Evolutionary conservation across 1,140 invertebrate species (phyloP).

Genomic region (Vanessa atalanta): DNA sequence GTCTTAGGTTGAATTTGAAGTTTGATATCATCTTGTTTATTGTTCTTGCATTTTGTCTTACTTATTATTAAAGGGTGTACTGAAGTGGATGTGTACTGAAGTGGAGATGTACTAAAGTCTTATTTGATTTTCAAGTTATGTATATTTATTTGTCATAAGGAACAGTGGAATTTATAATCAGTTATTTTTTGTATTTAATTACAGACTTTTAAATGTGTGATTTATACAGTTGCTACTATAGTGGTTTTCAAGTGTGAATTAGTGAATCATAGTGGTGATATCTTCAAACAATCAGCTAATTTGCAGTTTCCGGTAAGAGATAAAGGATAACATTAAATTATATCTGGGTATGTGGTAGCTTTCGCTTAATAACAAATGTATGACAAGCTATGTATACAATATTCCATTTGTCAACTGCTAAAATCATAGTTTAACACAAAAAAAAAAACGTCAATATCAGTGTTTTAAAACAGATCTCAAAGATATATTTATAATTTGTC

Average conservation of each 20-base stretch:
- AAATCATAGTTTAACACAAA: no score
- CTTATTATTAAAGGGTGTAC: background rate
- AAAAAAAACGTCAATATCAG: no score
- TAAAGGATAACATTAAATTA: conserved; percentile 13
- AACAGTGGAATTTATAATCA: background rate
- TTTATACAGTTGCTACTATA: background rate
- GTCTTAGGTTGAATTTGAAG: background rate
- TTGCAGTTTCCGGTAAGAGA: conserved; percentile 38
- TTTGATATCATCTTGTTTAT: conserved; percentile 9
- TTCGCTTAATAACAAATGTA: background rate
- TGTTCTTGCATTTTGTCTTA: conserved; percentile 8
- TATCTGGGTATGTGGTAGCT: background rate
- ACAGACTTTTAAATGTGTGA: background rate
- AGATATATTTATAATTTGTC: no score
- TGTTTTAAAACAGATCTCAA: no score
- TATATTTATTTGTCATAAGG: background rate
- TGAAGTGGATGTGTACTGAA: background rate
- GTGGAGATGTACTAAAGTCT: background rate
- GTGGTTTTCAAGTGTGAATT: conserved; percentile 23
- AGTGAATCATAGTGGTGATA: conserved; percentile 37
- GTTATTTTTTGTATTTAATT: background rate
- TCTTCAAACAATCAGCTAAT: conserved; percentile 30
- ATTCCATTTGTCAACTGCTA: no score
- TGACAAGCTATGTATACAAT: no score
- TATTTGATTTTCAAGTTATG: conserved; percentile 1